Percentiles rank a stretch among this genome's conserved stretches.
phyloP scores from a whole-genome alignment of 2,113 vertebrate genomes.

The Lampris megalopsis region DNA sequence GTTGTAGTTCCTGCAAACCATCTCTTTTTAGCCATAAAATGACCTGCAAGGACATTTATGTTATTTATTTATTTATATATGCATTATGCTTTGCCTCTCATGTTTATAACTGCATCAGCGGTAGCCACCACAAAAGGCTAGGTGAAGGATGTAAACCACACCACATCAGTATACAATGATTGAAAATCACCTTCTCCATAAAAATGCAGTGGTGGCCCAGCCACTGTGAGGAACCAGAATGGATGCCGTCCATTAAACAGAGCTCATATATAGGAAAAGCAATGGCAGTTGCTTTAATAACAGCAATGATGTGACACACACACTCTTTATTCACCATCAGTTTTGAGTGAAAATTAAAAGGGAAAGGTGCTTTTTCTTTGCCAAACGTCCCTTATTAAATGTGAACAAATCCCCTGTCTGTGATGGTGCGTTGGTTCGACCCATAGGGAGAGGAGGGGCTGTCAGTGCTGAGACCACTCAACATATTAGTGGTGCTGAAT shows the following conservation, averaged over 20 bases:
- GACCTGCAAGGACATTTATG: too few relatives aligned
- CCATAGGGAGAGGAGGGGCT: neutral
- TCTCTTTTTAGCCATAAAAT: too few relatives aligned
- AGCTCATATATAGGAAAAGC: neutral
- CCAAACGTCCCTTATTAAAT: neutral
- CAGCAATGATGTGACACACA: neutral
- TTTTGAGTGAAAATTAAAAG: neutral
- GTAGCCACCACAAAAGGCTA: too few relatives aligned
- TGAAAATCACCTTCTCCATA: too few relatives aligned
- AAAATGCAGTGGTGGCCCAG: neutral
- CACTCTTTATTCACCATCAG: neutral
- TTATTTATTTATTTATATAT: too few relatives aligned
- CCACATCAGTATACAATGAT: neutral
- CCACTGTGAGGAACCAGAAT: conserved; percentile 8
- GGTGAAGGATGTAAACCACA: neutral
- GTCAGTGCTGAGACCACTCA: conserved; percentile 2
- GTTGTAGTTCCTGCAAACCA: neutral
- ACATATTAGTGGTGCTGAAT: conserved; percentile 4
- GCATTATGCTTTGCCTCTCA: too few relatives aligned
- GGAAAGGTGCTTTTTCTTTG: neutral
- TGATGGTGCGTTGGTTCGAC: neutral
- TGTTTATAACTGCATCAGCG: too few relatives aligned
- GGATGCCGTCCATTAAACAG: neutral
- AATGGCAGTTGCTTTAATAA: neutral
- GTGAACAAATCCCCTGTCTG: neutral